Base-by-base conservation (phyloP, 1,140 invertebrate genomes). In the Drosophila insularis region DNA sequence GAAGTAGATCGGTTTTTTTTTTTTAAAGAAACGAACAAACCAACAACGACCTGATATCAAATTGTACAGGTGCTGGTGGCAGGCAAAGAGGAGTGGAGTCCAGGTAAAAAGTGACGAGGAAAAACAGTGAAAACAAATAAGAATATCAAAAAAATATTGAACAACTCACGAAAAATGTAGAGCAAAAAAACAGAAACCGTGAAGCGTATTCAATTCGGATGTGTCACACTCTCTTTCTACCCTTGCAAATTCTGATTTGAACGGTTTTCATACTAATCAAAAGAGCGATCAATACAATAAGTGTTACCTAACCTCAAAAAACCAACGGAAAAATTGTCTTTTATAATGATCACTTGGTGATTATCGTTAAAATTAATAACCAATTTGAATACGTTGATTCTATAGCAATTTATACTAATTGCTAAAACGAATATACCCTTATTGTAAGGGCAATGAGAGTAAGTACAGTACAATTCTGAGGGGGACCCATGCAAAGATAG, bases 121-220 rank as follows among this genome's bases (percentile, higher is more conserved):
- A 67, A 68, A 73, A 71, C 63, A 59, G 67, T 63, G 79, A 84
- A 65, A 89, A 89, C 74, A 84, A 89, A 89, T 80, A 89, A 56
- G 31, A 32, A 56, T 35, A 56, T 32, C 54, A 31, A 58, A 58
- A 35, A 89, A 78, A 89, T 89, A 89, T 89, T 89, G 84, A 84
- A 80, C 74, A 70, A 78, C 74, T 74, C 69, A 50, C 43, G 17
- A 50, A 50, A 27, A 85, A 85, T 85, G 77, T 87, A 74, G 77
- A 76, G 80, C 80, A 89, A 75, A 89, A 80, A 50, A 50, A 50
- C 17, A 21, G 19, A 21, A 50, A 8, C 17, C 6, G 10, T 11
- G 43, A 19, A 8, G 43, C 43, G 43, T 50, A 19, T 17, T 21
- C 19, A 50, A 50, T 50, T 50, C 17, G 19, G 17, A 50, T 50